A percentile compares a stretch with the other conserved stretches of the same genome.
Evolutionary conservation across 2,888 invertebrate species (phyloP).

Genomic region (Epinotia nisella): DNA sequence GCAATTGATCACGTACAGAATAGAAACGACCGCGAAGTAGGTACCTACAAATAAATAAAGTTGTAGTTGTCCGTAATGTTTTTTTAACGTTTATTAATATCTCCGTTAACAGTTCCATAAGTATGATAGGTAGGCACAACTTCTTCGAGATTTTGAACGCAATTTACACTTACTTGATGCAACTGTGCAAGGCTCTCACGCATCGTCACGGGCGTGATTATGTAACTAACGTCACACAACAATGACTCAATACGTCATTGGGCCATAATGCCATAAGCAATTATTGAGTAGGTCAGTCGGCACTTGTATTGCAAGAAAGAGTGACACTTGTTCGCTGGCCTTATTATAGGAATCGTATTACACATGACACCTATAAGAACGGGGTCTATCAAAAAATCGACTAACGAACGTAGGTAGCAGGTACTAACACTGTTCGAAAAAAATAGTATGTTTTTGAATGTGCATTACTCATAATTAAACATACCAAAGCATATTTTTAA

Average conservation of each 20-base stretch:
- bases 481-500: background rate
- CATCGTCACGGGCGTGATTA: constrained; percentile 38
- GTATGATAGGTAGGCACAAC: no score
- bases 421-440: no score
- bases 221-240: constrained; percentile 49
- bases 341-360: constrained; percentile 21
- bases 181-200: constrained; percentile 18
- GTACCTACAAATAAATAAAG: no score
- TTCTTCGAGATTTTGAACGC: background rate
- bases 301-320: constrained; percentile 47
- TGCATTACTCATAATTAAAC: no score
- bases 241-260: constrained; percentile 64
- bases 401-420: no score
- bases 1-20: no score
- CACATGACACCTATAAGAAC: constrained; percentile 6
- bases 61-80: no score
- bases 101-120: no score
- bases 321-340: constrained; percentile 1
- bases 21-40: no score
- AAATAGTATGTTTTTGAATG: no score
- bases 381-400: background rate
- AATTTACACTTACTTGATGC: background rate
- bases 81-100: no score
- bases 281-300: constrained; percentile 62
- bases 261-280: constrained; percentile 59